phyloP scores from a whole-genome alignment of 2,797 vertebrate species.

The Iguana delicatissima region DNA sequence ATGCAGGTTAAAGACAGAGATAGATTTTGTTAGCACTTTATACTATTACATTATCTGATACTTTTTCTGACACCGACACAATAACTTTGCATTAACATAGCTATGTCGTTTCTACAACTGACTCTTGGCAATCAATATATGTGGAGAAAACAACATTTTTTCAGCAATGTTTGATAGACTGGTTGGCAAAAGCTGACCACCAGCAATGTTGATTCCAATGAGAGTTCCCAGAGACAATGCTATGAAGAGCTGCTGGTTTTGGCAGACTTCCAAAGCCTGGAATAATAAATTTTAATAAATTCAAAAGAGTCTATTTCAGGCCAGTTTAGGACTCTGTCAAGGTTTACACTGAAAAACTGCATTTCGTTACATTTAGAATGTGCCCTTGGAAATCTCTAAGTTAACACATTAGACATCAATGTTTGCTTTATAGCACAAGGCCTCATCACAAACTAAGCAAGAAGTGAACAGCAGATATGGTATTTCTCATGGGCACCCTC shows the following conservation, averaged over 20 bases:
- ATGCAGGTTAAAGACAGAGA: too few relatives aligned
- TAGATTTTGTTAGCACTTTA: too few relatives aligned
- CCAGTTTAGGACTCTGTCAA: neutral
- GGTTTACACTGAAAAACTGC: neutral
- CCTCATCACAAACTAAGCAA: neutral
- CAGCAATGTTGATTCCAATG: too few relatives aligned
- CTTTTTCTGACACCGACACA: too few relatives aligned
- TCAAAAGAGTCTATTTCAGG: neutral
- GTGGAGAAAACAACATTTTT: neutral
- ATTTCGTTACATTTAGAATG: neutral
- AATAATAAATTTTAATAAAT: neutral
- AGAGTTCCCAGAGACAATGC: neutral
- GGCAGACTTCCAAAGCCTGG: neutral
- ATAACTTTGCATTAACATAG: too few relatives aligned
- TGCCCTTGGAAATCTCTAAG: neutral
- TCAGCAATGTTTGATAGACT: neutral
- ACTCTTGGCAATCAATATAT: neutral
- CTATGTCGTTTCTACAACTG: neutral
- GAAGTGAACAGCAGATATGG: slow-evolving; percentile 2
- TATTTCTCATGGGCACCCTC: neutral
- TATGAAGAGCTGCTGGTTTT: neutral
- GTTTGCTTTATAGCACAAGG: rapidly evolving
- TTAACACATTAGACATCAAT: neutral
- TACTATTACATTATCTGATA: too few relatives aligned
- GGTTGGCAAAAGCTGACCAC: neutral